Percentiles rank a stretch among this genome's conserved stretches.
These are phyloP conservation scores for Monomorium pharaonis DNA, from an alignment of 1,140 invertebrate species.

Conservation along the genomic window DNA sequence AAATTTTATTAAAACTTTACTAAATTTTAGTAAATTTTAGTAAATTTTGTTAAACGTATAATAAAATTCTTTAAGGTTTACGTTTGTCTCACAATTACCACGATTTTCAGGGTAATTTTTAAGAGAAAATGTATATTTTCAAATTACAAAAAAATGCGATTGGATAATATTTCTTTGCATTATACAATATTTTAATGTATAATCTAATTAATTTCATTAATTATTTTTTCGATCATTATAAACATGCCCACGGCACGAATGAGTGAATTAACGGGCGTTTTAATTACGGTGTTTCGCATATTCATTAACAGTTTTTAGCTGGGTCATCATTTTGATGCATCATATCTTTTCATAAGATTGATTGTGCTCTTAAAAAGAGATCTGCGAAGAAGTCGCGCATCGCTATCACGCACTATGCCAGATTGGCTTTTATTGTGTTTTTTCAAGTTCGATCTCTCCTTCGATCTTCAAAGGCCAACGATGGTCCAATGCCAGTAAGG, in stretches of 20 bases:
- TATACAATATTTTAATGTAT: not conserved
- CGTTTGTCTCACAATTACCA: too few relatives aligned
- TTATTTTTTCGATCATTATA: not conserved
- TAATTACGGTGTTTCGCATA: slow-evolving; percentile 47
- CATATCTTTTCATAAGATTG: slow-evolving; percentile 50
- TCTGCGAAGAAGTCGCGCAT: slow-evolving; percentile 33
- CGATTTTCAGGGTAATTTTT: too few relatives aligned
- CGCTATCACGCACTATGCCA: slow-evolving; percentile 34
- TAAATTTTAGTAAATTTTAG: too few relatives aligned
- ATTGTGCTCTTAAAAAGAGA: slow-evolving; percentile 22
- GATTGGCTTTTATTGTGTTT: slow-evolving; percentile 42
- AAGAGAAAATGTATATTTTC: too few relatives aligned
- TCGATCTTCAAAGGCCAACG: slow-evolving; percentile 58
- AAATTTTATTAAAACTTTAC: too few relatives aligned
- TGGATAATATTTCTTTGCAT: not conserved
- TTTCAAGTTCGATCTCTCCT: slow-evolving; percentile 23
- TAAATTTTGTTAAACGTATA: too few relatives aligned
- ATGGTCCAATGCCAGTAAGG: slow-evolving; percentile 58
- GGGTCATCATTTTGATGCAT: slow-evolving; percentile 48
- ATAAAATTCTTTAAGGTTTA: too few relatives aligned
- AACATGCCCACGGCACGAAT: not conserved
- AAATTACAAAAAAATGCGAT: not conserved
- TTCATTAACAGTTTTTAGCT: slow-evolving; percentile 51
- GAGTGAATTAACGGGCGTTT: slow-evolving; percentile 27
- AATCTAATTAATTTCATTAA: slow-evolving; percentile 39